Conservation (phyloP, 2,797 vertebrate genomes). For the Graptemys geographica region DNA sequence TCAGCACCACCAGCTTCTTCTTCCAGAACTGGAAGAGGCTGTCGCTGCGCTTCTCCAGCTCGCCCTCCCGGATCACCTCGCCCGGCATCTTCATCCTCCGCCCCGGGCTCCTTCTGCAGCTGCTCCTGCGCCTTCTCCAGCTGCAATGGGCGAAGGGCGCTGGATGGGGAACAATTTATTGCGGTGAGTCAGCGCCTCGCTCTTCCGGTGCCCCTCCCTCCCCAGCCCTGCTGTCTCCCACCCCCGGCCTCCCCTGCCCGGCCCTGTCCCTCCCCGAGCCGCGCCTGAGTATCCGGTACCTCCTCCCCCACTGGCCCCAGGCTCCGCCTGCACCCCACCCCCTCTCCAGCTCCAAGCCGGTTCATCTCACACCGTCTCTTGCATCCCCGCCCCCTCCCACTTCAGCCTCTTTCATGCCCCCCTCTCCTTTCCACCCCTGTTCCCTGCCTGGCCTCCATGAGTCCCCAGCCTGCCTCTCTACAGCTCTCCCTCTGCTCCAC, state of each 20-base stretch:
- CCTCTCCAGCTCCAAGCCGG: neutral
- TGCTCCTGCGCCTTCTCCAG: neutral
- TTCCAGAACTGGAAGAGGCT: conserved; percentile 97
- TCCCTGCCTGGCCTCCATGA: too few species aligned
- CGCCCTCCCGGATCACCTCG: conserved; percentile 92
- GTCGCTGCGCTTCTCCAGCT: conserved; percentile 97
- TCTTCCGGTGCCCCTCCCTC: conserved; percentile 62
- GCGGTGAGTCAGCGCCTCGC: conserved; percentile 60
- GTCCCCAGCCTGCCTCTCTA: neutral
- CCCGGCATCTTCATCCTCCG: conserved; percentile 83
- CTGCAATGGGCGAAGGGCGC: neutral
- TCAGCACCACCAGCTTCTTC: conserved; percentile 95
- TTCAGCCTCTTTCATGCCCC: too few species aligned
- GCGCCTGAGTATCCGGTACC: neutral
- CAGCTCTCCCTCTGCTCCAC: neutral
- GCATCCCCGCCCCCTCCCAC: neutral
- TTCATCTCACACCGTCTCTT: neutral
- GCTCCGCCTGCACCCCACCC: neutral
- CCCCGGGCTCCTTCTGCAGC: neutral
- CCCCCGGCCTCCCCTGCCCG: neutral
- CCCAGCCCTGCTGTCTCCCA: neutral
- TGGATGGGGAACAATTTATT: conserved; percentile 61
- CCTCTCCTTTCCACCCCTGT: too few species aligned
- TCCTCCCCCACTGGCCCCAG: neutral
- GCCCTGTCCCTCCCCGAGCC: neutral